Evolutionary conservation across 2,113 vertebrate species (phyloP).

Genomic region (Sylvilagus bachmani): DNA sequence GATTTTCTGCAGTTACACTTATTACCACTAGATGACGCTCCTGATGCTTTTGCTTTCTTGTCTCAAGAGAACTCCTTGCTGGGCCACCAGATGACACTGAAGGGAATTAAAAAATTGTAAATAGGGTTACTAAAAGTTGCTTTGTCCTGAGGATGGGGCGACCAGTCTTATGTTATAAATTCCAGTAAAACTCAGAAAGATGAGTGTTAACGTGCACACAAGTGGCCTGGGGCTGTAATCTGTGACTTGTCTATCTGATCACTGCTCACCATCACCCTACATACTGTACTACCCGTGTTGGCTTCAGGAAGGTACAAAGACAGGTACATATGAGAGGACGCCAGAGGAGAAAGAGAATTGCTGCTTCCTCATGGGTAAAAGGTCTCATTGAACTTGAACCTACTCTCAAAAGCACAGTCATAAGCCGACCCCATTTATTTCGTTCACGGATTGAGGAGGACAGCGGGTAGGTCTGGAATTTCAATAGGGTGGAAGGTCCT

Average conservation of each 20-base stretch:
- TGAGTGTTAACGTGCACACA: not conserved
- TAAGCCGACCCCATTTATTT: not conserved
- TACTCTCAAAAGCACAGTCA: not conserved
- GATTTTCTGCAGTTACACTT: conserved; percentile 2
- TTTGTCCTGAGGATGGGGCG: not conserved
- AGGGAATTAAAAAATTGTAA: not conserved
- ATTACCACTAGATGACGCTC: conserved; percentile 61
- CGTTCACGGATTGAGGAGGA: not conserved
- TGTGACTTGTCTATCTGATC: not conserved
- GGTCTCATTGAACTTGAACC: not conserved
- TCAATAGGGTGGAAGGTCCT: not conserved
- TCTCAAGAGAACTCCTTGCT: not conserved
- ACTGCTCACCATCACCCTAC: not conserved
- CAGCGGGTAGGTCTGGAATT: not conserved
- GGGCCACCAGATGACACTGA: not conserved
- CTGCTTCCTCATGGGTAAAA: not conserved
- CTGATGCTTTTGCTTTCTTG: conserved; percentile 13
- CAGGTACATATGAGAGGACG: not conserved
- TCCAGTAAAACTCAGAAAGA: conserved; percentile 24
- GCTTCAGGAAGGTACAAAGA: not conserved
- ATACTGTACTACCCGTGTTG: not conserved
- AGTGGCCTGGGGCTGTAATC: not conserved
- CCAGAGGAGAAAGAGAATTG: not conserved
- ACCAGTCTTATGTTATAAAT: conserved; percentile 12
- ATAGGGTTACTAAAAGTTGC: not conserved